phyloP scores from a whole-genome alignment of 2,113 vertebrate genomes.

The Ctenodactylus gundi region DNA sequence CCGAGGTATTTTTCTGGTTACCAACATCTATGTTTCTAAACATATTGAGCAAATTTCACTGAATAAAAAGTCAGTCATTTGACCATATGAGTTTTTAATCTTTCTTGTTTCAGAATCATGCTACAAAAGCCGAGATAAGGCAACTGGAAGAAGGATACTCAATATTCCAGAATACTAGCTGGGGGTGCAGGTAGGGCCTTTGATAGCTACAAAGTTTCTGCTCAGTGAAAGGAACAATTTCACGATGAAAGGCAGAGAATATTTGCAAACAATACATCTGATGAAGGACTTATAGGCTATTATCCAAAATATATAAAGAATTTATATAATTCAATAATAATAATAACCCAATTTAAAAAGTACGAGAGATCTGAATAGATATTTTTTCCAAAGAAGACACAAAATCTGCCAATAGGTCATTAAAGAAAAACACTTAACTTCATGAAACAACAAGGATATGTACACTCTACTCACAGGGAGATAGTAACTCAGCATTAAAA shows the following conservation, averaged over 20 bases:
- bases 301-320: neutral
- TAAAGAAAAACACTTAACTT: neutral
- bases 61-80: neutral
- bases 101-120: neutral
- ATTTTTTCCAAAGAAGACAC: neutral
- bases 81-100: neutral
- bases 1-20: neutral
- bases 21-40: neutral
- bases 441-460: neutral
- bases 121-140: neutral
- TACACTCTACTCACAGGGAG: no score
- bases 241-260: neutral
- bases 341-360: neutral
- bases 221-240: neutral
- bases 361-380: neutral
- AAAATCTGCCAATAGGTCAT: neutral
- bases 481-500: no score
- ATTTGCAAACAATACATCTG: neutral
- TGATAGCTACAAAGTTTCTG: neutral
- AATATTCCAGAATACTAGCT: neutral
- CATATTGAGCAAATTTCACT: neutral
- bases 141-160: neutral
- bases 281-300: neutral
- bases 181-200: no score
- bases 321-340: neutral